Conservation (phyloP, 2,113 vertebrate genomes). For the Varanus komodoensis region DNA sequence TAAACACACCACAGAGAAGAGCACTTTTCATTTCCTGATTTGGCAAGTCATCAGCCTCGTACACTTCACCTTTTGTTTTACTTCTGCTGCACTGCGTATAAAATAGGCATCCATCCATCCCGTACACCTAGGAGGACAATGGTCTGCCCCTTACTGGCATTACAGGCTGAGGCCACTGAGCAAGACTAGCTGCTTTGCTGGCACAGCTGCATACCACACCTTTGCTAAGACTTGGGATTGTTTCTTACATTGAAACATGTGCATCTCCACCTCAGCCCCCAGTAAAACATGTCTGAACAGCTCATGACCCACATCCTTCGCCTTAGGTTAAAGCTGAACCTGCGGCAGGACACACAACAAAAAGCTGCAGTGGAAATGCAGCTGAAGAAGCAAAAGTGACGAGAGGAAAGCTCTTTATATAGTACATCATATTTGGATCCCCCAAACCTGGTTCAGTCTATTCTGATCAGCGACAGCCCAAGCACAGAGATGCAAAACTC, state of each 20-base stretch:
- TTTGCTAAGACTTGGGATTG: background rate
- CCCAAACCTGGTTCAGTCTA: background rate
- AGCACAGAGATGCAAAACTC: too few relatives aligned
- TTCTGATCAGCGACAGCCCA: background rate
- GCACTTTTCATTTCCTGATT: background rate
- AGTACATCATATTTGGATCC: background rate
- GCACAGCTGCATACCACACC: background rate
- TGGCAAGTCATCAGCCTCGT: background rate
- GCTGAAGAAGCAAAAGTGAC: background rate
- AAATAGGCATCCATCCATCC: background rate
- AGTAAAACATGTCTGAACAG: slow-evolving; percentile 2
- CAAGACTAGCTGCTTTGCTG: background rate
- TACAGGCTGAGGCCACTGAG: background rate
- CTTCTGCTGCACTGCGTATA: background rate
- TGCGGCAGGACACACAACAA: background rate
- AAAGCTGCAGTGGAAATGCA: background rate
- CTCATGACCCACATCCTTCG: background rate
- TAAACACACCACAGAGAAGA: background rate
- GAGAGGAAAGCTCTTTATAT: background rate
- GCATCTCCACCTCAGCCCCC: background rate
- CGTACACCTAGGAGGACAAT: background rate
- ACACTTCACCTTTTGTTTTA: background rate
- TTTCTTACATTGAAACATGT: background rate
- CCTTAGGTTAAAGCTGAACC: background rate
- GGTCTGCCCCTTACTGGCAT: background rate